These are phyloP conservation scores for Pseudopleuronectes americanus DNA, from an alignment of 2,797 vertebrate species.

Conservation along the genomic window DNA sequence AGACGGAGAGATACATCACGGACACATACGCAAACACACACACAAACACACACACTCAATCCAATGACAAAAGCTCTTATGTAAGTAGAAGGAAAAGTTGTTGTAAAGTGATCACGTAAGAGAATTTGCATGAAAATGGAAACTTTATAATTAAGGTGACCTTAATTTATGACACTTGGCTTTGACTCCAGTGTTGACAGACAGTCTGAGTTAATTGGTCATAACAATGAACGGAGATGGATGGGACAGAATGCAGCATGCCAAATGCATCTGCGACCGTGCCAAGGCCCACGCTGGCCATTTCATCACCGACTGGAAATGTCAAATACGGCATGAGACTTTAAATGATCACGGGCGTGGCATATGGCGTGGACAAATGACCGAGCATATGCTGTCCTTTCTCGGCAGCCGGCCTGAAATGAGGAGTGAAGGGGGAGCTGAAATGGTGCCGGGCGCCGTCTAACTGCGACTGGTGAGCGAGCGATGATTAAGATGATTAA, in stretches of 20 bases:
- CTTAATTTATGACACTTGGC: conserved; percentile 34
- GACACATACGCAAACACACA: neutral
- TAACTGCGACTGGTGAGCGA: conserved; percentile 38
- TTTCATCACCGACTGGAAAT: conserved; percentile 48
- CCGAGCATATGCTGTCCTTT: conserved; percentile 64
- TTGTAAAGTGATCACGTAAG: conserved; percentile 21
- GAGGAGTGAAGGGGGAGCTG: conserved; percentile 61
- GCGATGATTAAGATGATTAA: conserved; percentile 62
- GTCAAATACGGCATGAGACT: conserved; percentile 50
- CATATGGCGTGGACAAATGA: conserved; percentile 76
- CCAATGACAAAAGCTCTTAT: conserved; percentile 30
- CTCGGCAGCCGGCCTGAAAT: conserved; percentile 50
- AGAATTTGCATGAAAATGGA: conserved; percentile 10
- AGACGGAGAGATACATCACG: conserved; percentile 56
- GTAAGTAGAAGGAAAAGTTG: conserved; percentile 26
- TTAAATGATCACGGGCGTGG: conserved; percentile 58
- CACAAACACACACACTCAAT: conserved; percentile 6
- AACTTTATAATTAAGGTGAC: conserved; percentile 34
- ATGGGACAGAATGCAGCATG: conserved; percentile 31
- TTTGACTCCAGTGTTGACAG: conserved; percentile 30
- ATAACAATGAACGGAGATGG: conserved; percentile 42
- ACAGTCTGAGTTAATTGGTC: conserved; percentile 39
- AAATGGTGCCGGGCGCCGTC: conserved; percentile 32
- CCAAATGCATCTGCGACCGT: conserved; percentile 46
- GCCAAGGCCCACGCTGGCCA: conserved; percentile 32